Evolutionary conservation across 2,113 vertebrate species (phyloP), one percentile per base, ranked within the genome.

Genomic region (Cryptotis parvus): DNA sequence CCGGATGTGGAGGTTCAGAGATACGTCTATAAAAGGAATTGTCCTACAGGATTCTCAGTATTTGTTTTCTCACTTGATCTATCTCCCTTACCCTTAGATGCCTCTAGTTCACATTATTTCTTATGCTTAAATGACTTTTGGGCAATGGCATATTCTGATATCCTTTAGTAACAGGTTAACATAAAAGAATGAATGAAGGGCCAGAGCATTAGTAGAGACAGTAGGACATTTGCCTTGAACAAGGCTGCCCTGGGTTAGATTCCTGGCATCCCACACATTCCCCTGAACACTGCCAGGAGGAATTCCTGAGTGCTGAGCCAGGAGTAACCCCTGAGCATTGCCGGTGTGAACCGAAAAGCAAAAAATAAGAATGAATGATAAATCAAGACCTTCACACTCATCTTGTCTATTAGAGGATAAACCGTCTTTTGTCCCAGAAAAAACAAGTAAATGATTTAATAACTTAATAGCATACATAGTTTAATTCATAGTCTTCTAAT

Each of bases 391-490:
- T 35, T 73, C 31, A 14, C 3, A 68, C 43, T 82, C 11, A 77
- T 70, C 74, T 78, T 33, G 18, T 73, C 45, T 43, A 61, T 1
- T 58, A 27, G 61, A 58, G 24, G 72, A 84, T 29, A 12, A 77
- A 76, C 26, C 81, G 77, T 33, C 66, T 88, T 88, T 35, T 87
- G 18, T 72, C 45, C 15, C 84, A 89, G 49, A 31, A 74, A 89
- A 73, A 84, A 22, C 66, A 31, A n/a, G n/a, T n/a, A n/a, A n/a
- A n/a, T n/a, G n/a, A n/a, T n/a, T 29, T 79, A 75, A 45, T 81
- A 84, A 92, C 45, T 84, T 55, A 86, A 79, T 29, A 86, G 63
- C 20, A 58, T 24, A 18, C 22, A 58, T 58, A 24, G 55, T 58
- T 49, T 49, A 49, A 49, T n/a, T n/a, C n/a, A 10, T 49, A 49